Conservation (phyloP, 2,113 vertebrate species). For the Dasyurus viverrinus region DNA sequence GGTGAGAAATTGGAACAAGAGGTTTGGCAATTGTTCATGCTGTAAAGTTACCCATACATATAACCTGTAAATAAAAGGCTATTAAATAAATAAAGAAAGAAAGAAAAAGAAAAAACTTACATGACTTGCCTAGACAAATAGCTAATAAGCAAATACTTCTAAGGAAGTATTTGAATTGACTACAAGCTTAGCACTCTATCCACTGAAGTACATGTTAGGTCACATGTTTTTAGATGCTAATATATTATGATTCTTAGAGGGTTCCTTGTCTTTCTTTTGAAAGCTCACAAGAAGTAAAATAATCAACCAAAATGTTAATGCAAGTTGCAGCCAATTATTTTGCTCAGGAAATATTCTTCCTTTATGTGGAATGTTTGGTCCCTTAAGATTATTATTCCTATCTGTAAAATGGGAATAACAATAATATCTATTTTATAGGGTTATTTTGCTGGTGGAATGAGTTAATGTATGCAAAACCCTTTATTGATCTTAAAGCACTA, state of each 20-base stretch:
- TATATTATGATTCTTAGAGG: not conserved
- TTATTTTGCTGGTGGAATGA: not conserved
- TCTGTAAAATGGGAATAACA: not conserved
- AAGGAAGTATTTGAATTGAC: not conserved
- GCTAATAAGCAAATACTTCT: not conserved
- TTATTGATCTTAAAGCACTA: not conserved
- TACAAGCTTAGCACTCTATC: not conserved
- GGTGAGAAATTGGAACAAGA: too few relatives aligned
- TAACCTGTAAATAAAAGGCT: too few relatives aligned
- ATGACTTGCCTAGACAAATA: not conserved
- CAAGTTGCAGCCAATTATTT: slow-evolving; percentile 46
- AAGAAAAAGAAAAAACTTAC: not conserved
- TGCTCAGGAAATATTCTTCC: slow-evolving; percentile 22
- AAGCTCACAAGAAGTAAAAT: slow-evolving; percentile 58
- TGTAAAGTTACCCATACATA: too few relatives aligned
- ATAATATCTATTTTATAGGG: not conserved
- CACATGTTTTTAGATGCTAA: not conserved
- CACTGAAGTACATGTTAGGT: not conserved
- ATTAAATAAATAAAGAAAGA: too few relatives aligned
- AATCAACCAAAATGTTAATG: not conserved
- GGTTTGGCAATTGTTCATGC: too few relatives aligned
- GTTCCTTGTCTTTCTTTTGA: slow-evolving; percentile 26
- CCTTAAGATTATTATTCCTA: not conserved
- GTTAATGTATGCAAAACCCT: not conserved
- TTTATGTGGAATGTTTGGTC: not conserved